phyloP scores from a whole-genome alignment of 1,140 invertebrate genomes.

The Lanistes nyassanus region DNA sequence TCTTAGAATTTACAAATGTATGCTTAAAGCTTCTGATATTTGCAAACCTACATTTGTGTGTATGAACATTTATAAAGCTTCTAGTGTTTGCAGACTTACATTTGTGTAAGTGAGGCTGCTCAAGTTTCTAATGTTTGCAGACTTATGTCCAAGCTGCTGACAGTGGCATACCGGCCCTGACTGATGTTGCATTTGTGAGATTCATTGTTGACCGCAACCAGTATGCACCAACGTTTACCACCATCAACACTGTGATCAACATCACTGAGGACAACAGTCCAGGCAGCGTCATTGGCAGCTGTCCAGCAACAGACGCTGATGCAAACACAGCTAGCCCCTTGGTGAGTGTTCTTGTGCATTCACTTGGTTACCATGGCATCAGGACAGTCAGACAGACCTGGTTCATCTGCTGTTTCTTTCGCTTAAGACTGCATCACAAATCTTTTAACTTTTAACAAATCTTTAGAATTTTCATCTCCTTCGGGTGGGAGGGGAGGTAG shows the following conservation, averaged over 20 bases:
- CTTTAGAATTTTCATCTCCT: too few species aligned
- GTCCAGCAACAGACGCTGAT: constrained; percentile 38
- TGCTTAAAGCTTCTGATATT: background rate
- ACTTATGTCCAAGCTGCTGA: constrained; percentile 33
- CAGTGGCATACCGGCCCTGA: constrained; percentile 24
- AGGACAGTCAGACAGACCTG: background rate
- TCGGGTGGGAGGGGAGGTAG: too few species aligned
- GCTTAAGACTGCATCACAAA: too few species aligned
- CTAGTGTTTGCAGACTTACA: background rate
- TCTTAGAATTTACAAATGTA: constrained; percentile 1
- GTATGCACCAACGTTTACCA: constrained; percentile 78
- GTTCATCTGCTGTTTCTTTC: background rate
- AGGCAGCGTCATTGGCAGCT: constrained; percentile 28
- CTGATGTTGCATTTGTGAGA: constrained; percentile 68
- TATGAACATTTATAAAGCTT: too few species aligned
- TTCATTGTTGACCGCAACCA: constrained; percentile 85
- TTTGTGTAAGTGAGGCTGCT: background rate
- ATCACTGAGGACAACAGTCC: constrained; percentile 43
- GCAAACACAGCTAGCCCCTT: constrained; percentile 29
- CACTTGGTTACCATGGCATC: background rate
- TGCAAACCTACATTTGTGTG: too few species aligned
- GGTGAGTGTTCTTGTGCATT: background rate
- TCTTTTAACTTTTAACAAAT: too few species aligned
- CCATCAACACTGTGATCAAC: constrained; percentile 22
- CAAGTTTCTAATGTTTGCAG: constrained; percentile 6